Conservation (phyloP, 23 tunicate genomes). For the Botrylloides violaceus region DNA sequence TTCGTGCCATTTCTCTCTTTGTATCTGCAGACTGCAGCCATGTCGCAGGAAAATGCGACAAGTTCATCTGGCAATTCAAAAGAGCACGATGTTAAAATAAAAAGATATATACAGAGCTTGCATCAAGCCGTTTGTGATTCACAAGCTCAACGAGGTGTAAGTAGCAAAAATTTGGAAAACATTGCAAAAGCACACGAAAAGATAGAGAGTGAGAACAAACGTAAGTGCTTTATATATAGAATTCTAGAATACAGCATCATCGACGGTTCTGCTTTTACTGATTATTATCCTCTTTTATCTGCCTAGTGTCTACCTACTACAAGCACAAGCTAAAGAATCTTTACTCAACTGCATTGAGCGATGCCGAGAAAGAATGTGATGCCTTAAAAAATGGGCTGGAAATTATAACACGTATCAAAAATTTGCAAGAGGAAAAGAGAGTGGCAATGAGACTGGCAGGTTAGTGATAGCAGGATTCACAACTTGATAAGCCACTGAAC, state of each 20-base stretch:
- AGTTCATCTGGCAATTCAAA: no score
- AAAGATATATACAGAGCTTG: conserved; percentile 34
- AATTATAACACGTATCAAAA: conserved; percentile 45
- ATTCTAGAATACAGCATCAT: neutral
- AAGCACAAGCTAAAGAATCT: conserved; percentile 48
- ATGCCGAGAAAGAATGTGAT: conserved; percentile 74
- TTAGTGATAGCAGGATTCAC: neutral
- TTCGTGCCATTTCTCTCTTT: no score
- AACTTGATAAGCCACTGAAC: neutral
- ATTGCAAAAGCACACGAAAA: conserved; percentile 81
- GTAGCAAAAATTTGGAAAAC: conserved; percentile 37
- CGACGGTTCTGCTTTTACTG: neutral
- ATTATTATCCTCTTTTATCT: neutral
- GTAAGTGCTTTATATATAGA: neutral
- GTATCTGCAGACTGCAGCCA: no score
- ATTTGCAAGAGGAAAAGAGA: conserved; percentile 68
- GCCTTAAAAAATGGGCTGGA: conserved; percentile 58
- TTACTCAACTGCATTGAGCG: conserved; percentile 55
- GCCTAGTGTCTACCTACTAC: conserved; percentile 39
- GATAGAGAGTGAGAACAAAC: conserved; percentile 43
- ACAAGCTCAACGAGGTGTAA: conserved; percentile 41
- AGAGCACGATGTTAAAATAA: conserved; percentile 40
- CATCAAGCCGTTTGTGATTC: conserved; percentile 29
- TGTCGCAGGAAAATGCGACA: no score
- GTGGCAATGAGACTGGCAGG: conserved; percentile 42